phyloP scores from a whole-genome alignment of 2,797 vertebrate species.

The Vespertilio murinus region DNA sequence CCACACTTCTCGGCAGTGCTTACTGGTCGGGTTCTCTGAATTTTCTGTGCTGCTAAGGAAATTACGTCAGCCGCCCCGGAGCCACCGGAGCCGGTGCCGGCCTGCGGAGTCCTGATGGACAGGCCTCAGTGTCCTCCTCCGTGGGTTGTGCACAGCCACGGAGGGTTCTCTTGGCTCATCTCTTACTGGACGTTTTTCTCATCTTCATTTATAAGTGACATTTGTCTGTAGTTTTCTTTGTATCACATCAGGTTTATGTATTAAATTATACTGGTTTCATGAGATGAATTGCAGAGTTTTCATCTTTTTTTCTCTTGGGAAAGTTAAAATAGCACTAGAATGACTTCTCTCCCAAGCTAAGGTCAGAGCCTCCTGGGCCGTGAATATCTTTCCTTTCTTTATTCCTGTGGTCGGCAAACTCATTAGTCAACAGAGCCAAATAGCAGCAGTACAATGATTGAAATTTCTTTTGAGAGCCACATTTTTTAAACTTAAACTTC shows the following conservation, averaged over 20 bases:
- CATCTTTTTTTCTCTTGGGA: conserved; percentile 1
- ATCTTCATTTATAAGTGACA: neutral
- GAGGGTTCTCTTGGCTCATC: neutral
- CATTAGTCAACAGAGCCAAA: too few relatives aligned
- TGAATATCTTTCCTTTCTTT: neutral
- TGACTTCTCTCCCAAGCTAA: neutral
- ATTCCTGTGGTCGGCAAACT: too few relatives aligned
- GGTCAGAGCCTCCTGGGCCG: neutral
- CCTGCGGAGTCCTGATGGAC: accelerated
- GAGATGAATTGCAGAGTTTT: conserved; percentile 18
- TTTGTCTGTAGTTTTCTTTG: neutral
- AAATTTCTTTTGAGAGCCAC: too few relatives aligned
- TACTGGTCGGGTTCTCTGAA: neutral
- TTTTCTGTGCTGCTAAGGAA: neutral
- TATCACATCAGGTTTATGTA: neutral
- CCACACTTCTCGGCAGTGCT: neutral
- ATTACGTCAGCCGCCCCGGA: accelerated
- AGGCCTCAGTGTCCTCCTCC: accelerated
- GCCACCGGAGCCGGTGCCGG: neutral
- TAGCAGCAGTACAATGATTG: too few relatives aligned
- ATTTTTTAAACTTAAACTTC: too few relatives aligned
- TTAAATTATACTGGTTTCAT: neutral
- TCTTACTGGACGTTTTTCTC: neutral
- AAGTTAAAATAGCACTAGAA: neutral
- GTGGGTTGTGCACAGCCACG: too few relatives aligned